phyloP scores from a whole-genome alignment of 2,888 invertebrate species.

The Synergus laeviventris region DNA sequence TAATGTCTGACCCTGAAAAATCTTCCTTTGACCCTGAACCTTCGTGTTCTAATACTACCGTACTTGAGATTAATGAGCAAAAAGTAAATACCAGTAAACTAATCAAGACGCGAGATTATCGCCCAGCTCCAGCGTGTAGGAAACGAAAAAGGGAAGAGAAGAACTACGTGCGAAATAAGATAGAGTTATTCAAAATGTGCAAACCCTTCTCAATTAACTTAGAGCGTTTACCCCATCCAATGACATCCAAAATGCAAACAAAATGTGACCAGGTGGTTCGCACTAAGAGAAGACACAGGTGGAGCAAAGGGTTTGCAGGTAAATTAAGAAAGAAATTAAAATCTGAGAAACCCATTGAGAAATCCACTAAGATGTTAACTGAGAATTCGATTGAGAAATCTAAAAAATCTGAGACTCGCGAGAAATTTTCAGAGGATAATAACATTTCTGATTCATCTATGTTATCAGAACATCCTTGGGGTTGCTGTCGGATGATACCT shows the following conservation, averaged over 20 bases:
- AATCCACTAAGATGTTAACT: not conserved
- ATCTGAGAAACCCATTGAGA: not conserved
- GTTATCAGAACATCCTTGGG: not conserved
- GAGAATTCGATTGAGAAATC: not conserved
- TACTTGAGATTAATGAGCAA: not conserved
- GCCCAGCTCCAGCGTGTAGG: constrained; percentile 25
- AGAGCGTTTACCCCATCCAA: not conserved
- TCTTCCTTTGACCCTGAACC: not conserved
- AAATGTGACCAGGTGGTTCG: not conserved
- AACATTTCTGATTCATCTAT: not conserved
- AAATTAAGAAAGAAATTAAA: constrained; percentile 7
- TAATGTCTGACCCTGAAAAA: constrained; percentile 3
- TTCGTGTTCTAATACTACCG: not conserved
- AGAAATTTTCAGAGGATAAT: not conserved
- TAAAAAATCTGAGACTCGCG: not conserved
- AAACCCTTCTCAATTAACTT: constrained; percentile 20
- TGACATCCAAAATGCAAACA: not conserved
- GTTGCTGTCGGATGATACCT: constrained; percentile 21
- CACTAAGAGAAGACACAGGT: constrained; percentile 2
- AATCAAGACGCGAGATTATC: not conserved
- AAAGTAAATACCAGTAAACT: not conserved
- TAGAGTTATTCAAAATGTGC: not conserved
- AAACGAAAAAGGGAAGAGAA: constrained; percentile 20
- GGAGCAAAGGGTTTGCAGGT: constrained; percentile 1
- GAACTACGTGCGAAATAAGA: not conserved